These are phyloP conservation scores for Notolabrus celidotus DNA, from an alignment of 2,797 vertebrate species.

Conservation along the genomic window DNA sequence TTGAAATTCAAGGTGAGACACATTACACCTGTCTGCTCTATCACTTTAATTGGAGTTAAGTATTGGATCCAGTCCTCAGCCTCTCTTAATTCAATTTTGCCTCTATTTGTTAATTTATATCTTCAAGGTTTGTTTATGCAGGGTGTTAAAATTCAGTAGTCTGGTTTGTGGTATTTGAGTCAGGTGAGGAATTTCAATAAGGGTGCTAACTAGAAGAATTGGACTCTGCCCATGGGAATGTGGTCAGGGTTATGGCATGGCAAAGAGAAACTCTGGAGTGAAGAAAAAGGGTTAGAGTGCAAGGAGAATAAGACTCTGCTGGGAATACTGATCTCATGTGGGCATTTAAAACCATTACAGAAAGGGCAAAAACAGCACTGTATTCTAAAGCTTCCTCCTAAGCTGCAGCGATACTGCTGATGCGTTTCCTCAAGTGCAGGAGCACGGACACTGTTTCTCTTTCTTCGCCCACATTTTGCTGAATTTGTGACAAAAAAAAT, in stretches of 20 bases:
- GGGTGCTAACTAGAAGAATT: slow-evolving; percentile 18
- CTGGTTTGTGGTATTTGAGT: slow-evolving; percentile 14
- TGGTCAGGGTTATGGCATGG: slow-evolving; percentile 29
- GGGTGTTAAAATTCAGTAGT: slow-evolving; percentile 33
- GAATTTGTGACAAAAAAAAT: slow-evolving; percentile 33
- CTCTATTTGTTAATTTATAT: not conserved
- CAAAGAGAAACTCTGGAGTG: slow-evolving; percentile 39
- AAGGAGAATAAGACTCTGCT: slow-evolving; percentile 42
- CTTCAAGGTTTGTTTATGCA: slow-evolving; percentile 39
- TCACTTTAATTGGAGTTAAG: slow-evolving; percentile 33
- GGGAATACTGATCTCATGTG: slow-evolving; percentile 56
- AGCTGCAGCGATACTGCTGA: slow-evolving; percentile 5
- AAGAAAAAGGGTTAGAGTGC: slow-evolving; percentile 50
- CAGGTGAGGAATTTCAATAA: slow-evolving; percentile 21
- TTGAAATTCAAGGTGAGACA: not conserved
- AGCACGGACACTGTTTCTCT: not conserved
- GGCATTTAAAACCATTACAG: slow-evolving; percentile 51
- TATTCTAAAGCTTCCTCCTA: slow-evolving; percentile 21
- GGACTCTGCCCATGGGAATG: slow-evolving; percentile 21
- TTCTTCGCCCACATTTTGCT: not conserved
- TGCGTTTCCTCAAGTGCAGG: not conserved
- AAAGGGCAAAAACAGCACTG: slow-evolving; percentile 26
- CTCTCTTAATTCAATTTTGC: not conserved
- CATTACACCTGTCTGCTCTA: not conserved
- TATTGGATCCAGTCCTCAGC: not conserved